Base-by-base conservation (phyloP, 2,113 vertebrate species). In the Gymnocephalus cernua region DNA sequence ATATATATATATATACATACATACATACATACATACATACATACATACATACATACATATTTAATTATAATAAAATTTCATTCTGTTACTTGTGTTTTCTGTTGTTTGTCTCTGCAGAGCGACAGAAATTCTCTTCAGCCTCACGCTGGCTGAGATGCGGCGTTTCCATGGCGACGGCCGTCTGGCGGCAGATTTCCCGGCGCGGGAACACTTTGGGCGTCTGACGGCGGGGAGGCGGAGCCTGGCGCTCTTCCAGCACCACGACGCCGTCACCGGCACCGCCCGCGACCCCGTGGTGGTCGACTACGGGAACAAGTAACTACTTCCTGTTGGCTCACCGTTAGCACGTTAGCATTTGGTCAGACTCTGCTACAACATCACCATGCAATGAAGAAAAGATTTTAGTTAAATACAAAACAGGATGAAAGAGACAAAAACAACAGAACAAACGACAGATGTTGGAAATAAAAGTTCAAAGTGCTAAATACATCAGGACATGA, bases 201-300 rank as follows among this genome's bases (percentile, higher is more conserved):
- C 94, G 1, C 85, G 62, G 0, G 88, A 95, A 27, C 92, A 95
- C 80, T 98, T 97, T 47, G 91, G 79, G 68, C 79, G 90, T 19
- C 91, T 99, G 82, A 96, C 93, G 53, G 94, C 93, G 53, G 96
- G 95, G 74, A 96, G 97, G 78, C 95, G 95, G 62, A 97, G 94
- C 83, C 80, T 98, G 44, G 98, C 95, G 13, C 94, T 99, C 1
- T 99, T 99, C 88, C 98, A 99, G 69, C 98, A 99, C 82, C 98
- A 99, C 15, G 98, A 99, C 53, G 98, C 96, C 2, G 96, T 99
- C 63, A 94, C 97, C n/a, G 98, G 98, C 83, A 99, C 98, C 0
- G 86, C 95, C 16, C 97, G 97, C 57, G 97, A 98, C 19, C 96
- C 95, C 84, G 98, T 99, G 3, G 96, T 97, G 63, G 94, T 97